Conservation (phyloP, 2,797 vertebrate genomes). For the Pangasius djambal region DNA sequence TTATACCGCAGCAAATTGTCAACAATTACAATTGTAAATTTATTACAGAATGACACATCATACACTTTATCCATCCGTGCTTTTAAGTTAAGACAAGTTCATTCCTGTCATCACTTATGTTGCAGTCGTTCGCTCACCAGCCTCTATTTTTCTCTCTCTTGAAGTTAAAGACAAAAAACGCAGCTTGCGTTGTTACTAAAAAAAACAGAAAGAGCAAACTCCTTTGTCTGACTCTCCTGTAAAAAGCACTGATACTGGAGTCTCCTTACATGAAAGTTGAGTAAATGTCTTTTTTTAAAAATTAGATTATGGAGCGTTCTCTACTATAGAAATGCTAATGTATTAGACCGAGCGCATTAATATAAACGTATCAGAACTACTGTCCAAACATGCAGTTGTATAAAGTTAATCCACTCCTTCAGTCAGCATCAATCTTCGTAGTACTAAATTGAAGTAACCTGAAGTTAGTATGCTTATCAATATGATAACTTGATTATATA, state of each 20-base stretch:
- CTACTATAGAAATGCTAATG: background rate
- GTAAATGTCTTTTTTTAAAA: background rate
- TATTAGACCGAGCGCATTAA: background rate
- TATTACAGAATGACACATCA: background rate
- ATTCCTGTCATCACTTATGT: background rate
- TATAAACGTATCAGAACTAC: background rate
- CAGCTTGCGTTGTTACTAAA: background rate
- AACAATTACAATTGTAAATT: background rate
- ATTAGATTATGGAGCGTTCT: background rate
- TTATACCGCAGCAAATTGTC: background rate
- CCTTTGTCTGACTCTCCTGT: background rate
- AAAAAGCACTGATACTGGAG: background rate
- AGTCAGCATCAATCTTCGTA: background rate
- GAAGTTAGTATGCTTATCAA: background rate
- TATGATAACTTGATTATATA: background rate
- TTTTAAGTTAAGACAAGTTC: background rate
- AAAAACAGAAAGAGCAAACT: background rate
- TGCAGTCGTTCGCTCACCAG: background rate
- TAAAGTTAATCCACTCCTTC: background rate
- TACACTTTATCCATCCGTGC: background rate
- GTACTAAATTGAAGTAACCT: background rate
- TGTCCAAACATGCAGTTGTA: background rate
- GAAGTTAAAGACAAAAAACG: background rate
- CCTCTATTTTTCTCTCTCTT: conserved; percentile 6
- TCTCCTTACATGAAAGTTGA: background rate